Evolutionary conservation across 2,113 vertebrate species (phyloP).

Genomic region (Tamias sibiricus): DNA sequence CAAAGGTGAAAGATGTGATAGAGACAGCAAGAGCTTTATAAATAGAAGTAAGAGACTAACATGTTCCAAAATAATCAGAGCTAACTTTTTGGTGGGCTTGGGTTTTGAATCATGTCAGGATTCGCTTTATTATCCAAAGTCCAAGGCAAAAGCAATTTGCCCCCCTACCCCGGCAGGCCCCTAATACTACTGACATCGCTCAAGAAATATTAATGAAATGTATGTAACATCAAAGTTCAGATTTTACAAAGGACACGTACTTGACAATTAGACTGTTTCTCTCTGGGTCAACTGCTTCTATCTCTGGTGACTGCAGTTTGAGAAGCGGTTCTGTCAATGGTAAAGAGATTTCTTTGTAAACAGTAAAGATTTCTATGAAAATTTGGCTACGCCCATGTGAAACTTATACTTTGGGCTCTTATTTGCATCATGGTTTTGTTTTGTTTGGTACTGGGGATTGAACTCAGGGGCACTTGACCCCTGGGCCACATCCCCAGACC

Average conservation of each 20-base stretch:
- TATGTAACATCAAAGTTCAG: background rate
- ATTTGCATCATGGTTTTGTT: background rate
- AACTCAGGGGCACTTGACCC: too few species aligned
- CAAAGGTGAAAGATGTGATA: background rate
- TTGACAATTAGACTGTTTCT: background rate
- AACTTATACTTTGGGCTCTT: background rate
- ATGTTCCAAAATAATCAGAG: background rate
- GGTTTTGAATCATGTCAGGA: background rate
- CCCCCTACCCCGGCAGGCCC: background rate
- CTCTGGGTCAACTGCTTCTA: background rate
- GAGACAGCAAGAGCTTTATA: background rate
- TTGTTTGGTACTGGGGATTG: too few species aligned
- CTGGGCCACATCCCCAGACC: too few species aligned
- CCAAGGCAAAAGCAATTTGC: background rate
- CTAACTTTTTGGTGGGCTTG: background rate
- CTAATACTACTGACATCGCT: background rate
- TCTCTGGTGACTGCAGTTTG: background rate
- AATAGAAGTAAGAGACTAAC: background rate
- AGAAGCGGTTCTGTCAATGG: background rate
- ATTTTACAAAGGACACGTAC: background rate
- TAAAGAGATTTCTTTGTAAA: slow-evolving; percentile 19
- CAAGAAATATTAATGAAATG: background rate
- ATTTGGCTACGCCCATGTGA: background rate
- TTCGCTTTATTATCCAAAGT: background rate
- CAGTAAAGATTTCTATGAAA: background rate